phyloP scores from a whole-genome alignment of 2,113 vertebrate species.

The Telmatochromis brichardi region DNA sequence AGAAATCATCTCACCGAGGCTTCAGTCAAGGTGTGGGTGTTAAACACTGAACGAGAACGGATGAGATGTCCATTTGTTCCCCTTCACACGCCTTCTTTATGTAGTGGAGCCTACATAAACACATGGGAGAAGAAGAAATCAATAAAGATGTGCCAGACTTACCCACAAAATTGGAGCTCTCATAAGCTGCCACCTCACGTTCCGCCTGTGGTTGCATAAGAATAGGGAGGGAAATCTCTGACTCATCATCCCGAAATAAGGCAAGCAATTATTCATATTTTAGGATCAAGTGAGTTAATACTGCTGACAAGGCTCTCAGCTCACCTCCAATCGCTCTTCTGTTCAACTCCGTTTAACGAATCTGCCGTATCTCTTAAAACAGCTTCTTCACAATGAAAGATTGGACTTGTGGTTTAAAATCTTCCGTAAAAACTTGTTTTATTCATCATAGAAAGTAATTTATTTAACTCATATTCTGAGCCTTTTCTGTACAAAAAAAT shows the following conservation, averaged over 20 bases:
- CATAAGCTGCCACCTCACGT: constrained; percentile 26
- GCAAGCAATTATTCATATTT: constrained; percentile 49
- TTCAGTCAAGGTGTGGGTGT: constrained; percentile 37
- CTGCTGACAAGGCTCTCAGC: constrained; percentile 4
- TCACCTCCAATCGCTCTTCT: background rate
- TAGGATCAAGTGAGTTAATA: constrained; percentile 23
- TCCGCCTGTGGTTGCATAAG: constrained; percentile 39
- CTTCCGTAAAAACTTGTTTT: background rate
- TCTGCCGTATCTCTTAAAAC: background rate
- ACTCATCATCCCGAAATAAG: constrained; percentile 59
- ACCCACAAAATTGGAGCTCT: background rate
- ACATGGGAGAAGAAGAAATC: constrained; percentile 43
- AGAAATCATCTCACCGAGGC: background rate
- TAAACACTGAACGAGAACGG: background rate
- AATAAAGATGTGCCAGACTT: constrained; percentile 57
- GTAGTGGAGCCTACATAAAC: constrained; percentile 44
- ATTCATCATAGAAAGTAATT: background rate
- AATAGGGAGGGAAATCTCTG: constrained; percentile 33
- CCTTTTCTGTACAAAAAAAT: background rate
- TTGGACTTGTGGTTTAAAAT: background rate
- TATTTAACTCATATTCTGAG: background rate
- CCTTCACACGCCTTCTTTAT: background rate
- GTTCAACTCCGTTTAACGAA: background rate
- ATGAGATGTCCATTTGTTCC: constrained; percentile 21
- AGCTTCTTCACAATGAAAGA: background rate